Conservation (phyloP, 2,113 vertebrate species). For the Pseudorasbora parva region DNA sequence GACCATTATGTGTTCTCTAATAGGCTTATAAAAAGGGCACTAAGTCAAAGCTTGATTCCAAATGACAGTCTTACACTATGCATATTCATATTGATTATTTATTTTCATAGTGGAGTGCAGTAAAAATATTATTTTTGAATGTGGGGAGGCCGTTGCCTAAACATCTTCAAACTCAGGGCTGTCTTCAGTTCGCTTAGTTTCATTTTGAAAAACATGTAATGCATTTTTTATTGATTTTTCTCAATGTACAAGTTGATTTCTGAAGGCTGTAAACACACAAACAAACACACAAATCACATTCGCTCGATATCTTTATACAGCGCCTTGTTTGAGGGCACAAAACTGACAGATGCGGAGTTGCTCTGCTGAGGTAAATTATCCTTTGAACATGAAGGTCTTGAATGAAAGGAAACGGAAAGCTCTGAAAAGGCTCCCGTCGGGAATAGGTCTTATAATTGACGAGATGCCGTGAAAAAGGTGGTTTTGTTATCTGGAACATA, state of each 20-base stretch:
- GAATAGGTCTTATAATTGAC: conserved; percentile 30
- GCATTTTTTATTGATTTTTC: conserved; percentile 6
- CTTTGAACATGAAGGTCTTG: conserved; percentile 40
- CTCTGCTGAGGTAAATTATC: conserved; percentile 22
- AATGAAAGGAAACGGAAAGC: conserved; percentile 17
- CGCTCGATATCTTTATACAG: not conserved
- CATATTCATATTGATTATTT: conserved; percentile 16
- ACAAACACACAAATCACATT: not conserved
- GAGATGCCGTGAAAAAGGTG: not conserved
- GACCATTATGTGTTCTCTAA: not conserved
- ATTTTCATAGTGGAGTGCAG: not conserved
- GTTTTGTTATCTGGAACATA: conserved; percentile 29
- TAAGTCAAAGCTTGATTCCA: not conserved
- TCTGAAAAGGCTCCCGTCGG: not conserved
- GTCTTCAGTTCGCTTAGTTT: not conserved
- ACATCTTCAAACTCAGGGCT: not conserved
- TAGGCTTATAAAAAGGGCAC: not conserved
- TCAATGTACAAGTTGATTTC: conserved; percentile 14
- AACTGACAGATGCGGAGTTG: not conserved
- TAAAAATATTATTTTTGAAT: not conserved
- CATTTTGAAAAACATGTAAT: conserved; percentile 2
- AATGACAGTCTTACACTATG: not conserved
- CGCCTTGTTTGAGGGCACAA: conserved; percentile 7
- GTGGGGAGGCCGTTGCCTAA: not conserved
- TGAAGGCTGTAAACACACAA: conserved; percentile 11